phyloP scores from a whole-genome alignment of 2,113 vertebrate genomes.

The Corythoichthys intestinalis region DNA sequence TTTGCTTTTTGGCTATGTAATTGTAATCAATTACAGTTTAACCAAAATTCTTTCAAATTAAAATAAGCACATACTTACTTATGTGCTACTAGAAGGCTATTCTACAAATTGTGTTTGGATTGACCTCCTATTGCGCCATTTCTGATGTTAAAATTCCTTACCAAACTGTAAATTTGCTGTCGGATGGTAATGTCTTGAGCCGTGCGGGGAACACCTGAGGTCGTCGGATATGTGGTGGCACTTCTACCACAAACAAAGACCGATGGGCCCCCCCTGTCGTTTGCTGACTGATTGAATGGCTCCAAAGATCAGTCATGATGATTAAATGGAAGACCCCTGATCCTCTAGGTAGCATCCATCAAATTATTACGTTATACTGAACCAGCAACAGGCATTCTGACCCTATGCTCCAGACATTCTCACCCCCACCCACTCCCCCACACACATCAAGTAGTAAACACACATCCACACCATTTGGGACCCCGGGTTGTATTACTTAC shows the following conservation, averaged over 20 bases:
- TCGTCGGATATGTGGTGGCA: constrained; percentile 15
- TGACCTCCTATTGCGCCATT: neutral
- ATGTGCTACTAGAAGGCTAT: neutral
- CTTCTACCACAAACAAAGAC: constrained; percentile 50
- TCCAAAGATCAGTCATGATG: constrained; percentile 42
- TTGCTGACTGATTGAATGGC: constrained; percentile 60
- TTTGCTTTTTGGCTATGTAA: too few species aligned
- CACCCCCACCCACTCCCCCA: neutral
- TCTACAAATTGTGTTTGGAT: neutral
- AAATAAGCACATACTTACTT: too few species aligned
- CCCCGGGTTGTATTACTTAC: constrained; percentile 14
- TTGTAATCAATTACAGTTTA: too few species aligned
- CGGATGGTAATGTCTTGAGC: constrained; percentile 18
- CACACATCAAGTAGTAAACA: constrained; percentile 24
- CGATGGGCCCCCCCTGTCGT: constrained; percentile 21
- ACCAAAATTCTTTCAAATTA: too few species aligned
- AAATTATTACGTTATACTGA: constrained; percentile 56
- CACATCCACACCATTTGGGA: constrained; percentile 46
- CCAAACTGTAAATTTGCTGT: neutral
- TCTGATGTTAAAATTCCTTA: neutral
- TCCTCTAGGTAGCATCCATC: constrained; percentile 32
- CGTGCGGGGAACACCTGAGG: constrained; percentile 43
- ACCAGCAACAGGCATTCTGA: constrained; percentile 31
- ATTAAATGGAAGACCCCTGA: constrained; percentile 38
- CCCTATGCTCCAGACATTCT: constrained; percentile 32